Conservation (phyloP, 2,113 vertebrate species). For the Lagenorhynchus albirostris region DNA sequence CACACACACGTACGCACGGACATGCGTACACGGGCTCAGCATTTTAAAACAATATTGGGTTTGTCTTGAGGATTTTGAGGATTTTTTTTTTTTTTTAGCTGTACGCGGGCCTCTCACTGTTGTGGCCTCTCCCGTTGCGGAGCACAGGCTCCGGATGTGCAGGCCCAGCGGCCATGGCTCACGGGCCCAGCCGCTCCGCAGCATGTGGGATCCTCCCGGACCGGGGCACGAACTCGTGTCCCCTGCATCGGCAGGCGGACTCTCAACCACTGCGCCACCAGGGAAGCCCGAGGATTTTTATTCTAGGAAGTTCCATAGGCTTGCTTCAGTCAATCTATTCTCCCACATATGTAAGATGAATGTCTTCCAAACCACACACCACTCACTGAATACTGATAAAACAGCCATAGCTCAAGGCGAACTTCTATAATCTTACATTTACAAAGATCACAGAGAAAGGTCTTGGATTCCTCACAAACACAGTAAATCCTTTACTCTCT, state of each 20-base stretch:
- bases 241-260: too few relatives aligned
- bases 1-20: background rate
- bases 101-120: too few relatives aligned
- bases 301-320: background rate
- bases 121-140: too few relatives aligned
- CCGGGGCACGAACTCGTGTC: too few relatives aligned
- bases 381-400: background rate
- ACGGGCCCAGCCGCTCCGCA: too few relatives aligned
- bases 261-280: too few relatives aligned
- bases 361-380: background rate
- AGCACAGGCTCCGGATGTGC: too few relatives aligned
- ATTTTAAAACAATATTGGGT: slow-evolving; percentile 35
- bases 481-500: slow-evolving; percentile 24
- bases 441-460: slow-evolving; percentile 32
- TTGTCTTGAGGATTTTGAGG: slow-evolving; percentile 9
- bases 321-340: background rate
- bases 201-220: too few relatives aligned
- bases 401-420: slow-evolving; percentile 16
- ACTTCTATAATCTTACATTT: slow-evolving; percentile 33
- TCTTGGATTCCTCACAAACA: background rate
- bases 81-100: background rate
- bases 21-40: background rate
- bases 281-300: background rate
- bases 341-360: background rate
- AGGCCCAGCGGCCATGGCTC: too few relatives aligned